Evolutionary conservation across 2,797 vertebrate genomes (phyloP), one percentile per base, ranked within the genome.

Genomic region (Pangasius mekongensis): DNA sequence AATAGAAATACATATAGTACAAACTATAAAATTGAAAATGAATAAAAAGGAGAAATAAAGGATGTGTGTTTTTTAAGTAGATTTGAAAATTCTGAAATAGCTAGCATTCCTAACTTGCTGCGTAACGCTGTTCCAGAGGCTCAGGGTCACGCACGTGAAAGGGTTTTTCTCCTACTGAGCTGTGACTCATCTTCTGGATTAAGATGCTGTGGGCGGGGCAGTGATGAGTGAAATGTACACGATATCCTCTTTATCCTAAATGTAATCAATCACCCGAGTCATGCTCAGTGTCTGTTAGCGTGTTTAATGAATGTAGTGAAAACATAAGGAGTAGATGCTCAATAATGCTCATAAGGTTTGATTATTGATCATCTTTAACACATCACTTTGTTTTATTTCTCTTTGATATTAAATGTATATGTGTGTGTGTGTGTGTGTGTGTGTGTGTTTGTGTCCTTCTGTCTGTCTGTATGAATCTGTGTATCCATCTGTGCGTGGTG

Each of bases 211-310:
- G 77, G 77, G 78, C 5, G 33, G 56, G 11, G 56, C 56, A 27
- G 33, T 43, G 13, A 27, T 7, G 78, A 14, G 20, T 82, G 56
- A 82, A 82, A 82, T 62, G 78, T 82, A 22, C 49, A 33, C 52
- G 22, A 24, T 84, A n/a, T 84, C 56, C 78, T 82, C 20, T 82
- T 60, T 27, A 62, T 39, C 36, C 56, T 62, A n/a, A 82, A 82
- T 82, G 43, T 36, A 33, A 52, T 67, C 43, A 67, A 62, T 62
- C 56, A 60, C 2, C 11, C 1, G 22, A 43, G 78, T 39, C 78
- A 43, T 14, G 33, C 30, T 8, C 20, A 27, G 3, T 39, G 18
- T 56, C 6, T 33, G 49, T 18, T 76, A 36, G 76, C 1, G 0
- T 36, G 7, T 39, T 18, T 66, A 10, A 27, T n/a, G 13, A 77